A percentile compares a stretch with the other conserved stretches of the same genome.
These are phyloP conservation scores for Turritopsis dohrnii DNA, from an alignment of 30 jellyfish, hydroid and myxozoan genomes.

Conservation along the genomic window DNA sequence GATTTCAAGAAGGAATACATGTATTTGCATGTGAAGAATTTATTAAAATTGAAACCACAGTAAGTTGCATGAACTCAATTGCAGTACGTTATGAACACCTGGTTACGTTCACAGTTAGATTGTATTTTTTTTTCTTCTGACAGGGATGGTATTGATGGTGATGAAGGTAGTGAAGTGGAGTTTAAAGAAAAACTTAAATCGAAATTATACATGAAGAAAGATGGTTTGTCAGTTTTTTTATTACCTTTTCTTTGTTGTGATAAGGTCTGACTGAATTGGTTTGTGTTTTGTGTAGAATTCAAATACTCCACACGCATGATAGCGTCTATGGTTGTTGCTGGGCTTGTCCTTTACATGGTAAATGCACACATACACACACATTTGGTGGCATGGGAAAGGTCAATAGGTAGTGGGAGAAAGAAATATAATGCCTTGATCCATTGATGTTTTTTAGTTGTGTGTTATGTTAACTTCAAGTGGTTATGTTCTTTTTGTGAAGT, in stretches of 20 bases:
- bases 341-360: constrained; percentile 21
- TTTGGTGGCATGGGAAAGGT: neutral
- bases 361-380: neutral
- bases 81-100: neutral
- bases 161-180: neutral
- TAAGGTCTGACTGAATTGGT: too few species aligned
- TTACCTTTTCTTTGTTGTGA: neutral
- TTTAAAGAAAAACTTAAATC: neutral
- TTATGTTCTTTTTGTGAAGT: neutral
- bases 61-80: neutral
- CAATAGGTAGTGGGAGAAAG: neutral
- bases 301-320: constrained; percentile 32
- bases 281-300: neutral
- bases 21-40: constrained; percentile 10
- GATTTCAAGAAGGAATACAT: constrained; percentile 18
- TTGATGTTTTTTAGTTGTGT: neutral
- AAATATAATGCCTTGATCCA: neutral
- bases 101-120: neutral
- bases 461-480: neutral
- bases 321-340: constrained; percentile 7
- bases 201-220: neutral
- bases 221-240: neutral
- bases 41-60: neutral
- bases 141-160: neutral
- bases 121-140: neutral